Conservation (phyloP, 2,888 invertebrate species). For the Cosmia pyralina region DNA sequence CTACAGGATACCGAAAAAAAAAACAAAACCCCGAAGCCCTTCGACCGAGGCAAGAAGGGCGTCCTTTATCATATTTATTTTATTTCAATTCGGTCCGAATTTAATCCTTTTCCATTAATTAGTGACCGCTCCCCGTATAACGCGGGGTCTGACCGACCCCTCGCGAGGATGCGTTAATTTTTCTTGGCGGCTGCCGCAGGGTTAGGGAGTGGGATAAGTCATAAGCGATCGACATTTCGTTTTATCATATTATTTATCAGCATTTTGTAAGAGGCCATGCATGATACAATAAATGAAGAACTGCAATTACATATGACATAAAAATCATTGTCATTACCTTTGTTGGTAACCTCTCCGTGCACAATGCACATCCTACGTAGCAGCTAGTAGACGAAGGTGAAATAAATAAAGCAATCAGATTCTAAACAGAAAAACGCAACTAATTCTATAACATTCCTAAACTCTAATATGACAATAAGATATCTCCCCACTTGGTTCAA, state of each 20-base stretch:
- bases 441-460: slow-evolving; percentile 1
- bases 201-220: slow-evolving; percentile 70
- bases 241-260: not conserved
- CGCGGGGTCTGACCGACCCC: slow-evolving; percentile 80
- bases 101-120: slow-evolving; percentile 91
- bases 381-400: not conserved
- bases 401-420: not conserved
- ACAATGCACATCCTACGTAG: too few species aligned
- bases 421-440: not conserved
- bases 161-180: slow-evolving; percentile 84
- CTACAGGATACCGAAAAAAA: slow-evolving; percentile 53
- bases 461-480: slow-evolving; percentile 19
- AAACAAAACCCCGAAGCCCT: slow-evolving; percentile 64
- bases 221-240: slow-evolving; percentile 49
- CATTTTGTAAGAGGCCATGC: not conserved
- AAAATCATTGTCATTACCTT: not conserved
- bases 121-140: slow-evolving; percentile 86
- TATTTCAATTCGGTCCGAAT: slow-evolving; percentile 89
- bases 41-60: slow-evolving; percentile 76
- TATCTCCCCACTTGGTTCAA: not conserved
- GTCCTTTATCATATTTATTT: slow-evolving; percentile 90
- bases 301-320: not conserved
- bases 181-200: slow-evolving; percentile 82
- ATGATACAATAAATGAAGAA: not conserved
- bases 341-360: not conserved